Evolutionary conservation across 2,888 invertebrate species (phyloP).

Genomic region (Galeopsomyia nigrocyanea): DNA sequence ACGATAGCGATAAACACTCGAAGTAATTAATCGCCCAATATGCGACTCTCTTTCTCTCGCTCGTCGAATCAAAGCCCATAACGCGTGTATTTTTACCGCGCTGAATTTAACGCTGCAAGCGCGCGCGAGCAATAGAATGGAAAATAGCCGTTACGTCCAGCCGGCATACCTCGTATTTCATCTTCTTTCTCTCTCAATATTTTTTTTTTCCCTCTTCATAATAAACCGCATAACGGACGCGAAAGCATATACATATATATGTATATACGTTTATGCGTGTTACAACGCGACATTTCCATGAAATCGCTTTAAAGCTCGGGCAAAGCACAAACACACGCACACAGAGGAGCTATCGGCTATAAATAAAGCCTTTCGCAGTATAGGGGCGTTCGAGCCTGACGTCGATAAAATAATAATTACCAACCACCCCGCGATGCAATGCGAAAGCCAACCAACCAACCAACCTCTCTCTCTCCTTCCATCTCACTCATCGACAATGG

Average conservation of each 20-base stretch:
- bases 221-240: constrained; percentile 43
- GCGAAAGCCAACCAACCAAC: too few species aligned
- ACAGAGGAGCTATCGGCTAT: constrained; percentile 13
- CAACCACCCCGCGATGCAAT: neutral
- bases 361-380: constrained; percentile 35
- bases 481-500: constrained; percentile 55
- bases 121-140: constrained; percentile 38
- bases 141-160: constrained; percentile 38
- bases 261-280: too few species aligned
- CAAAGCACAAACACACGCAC: neutral
- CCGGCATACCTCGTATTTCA: constrained; percentile 21
- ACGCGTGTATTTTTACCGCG: constrained; percentile 32
- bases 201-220: constrained; percentile 35
- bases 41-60: neutral
- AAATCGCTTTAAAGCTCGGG: constrained; percentile 35
- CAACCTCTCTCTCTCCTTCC: neutral
- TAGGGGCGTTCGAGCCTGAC: constrained; percentile 36
- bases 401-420: constrained; percentile 65
- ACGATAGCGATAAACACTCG: constrained; percentile 13
- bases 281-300: constrained; percentile 28
- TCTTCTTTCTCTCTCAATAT: neutral
- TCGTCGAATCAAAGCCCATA: constrained; percentile 7
- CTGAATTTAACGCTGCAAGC: constrained; percentile 22
- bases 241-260: neutral
- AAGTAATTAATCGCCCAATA: too few species aligned